Conservation (phyloP, 2,797 vertebrate genomes). For the Triplophysa bombifrons region DNA sequence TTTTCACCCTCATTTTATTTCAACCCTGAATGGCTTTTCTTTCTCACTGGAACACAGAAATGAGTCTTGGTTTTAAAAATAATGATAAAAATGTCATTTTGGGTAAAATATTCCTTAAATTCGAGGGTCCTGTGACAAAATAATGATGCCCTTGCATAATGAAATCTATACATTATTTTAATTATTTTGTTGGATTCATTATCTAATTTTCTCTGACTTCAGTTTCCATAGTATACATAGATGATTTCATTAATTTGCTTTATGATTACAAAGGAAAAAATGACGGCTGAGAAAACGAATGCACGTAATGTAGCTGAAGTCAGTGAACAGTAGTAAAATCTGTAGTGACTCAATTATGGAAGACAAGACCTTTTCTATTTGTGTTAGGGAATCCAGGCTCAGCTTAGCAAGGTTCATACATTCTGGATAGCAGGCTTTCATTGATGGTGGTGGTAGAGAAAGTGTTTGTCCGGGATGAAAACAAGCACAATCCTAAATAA, state of each 20-base stretch:
- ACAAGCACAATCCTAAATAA: neutral
- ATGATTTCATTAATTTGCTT: neutral
- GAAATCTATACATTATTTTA: neutral
- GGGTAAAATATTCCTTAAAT: neutral
- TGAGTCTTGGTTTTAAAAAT: too few relatives aligned
- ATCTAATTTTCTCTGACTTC: neutral
- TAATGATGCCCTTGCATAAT: neutral
- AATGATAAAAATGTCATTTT: too few relatives aligned
- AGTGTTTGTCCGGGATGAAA: slow-evolving; percentile 4
- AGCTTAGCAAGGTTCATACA: neutral
- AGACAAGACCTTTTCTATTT: neutral
- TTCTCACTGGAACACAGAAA: neutral
- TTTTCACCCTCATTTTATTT: neutral
- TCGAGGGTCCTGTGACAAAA: neutral
- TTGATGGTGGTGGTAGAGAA: neutral
- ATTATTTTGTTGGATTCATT: neutral
- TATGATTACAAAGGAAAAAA: slow-evolving; percentile 1
- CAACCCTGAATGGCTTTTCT: neutral
- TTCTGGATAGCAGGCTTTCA: neutral
- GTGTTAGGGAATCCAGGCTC: neutral
- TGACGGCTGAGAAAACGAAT: neutral
- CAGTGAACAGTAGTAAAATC: neutral
- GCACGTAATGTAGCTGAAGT: neutral
- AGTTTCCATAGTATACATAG: neutral
- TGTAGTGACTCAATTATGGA: slow-evolving; percentile 6